Evolutionary conservation across 2,797 vertebrate species (phyloP).

Genomic region (Squalus acanthias): DNA sequence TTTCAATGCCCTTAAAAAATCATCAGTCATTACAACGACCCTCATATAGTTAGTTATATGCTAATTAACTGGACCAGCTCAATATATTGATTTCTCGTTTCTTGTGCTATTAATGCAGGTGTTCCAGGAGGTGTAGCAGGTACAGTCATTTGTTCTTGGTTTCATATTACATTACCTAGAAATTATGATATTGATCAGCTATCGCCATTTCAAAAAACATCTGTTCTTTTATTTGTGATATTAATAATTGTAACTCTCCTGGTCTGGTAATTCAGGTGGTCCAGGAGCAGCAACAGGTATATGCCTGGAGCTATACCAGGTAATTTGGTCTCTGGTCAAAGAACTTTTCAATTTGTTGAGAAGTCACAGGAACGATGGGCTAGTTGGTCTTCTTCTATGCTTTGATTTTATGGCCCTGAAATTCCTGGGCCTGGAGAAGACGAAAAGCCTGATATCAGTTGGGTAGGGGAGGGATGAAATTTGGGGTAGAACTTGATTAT

Average conservation of each 20-base stretch:
- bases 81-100: neutral
- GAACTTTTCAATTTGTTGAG: neutral
- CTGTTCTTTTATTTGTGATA: neutral
- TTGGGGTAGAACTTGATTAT: neutral
- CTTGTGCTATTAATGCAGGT: neutral
- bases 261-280: neutral
- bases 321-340: neutral
- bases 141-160: slow-evolving; percentile 36
- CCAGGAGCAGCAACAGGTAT: neutral
- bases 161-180: neutral
- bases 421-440: neutral
- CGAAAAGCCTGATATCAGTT: neutral
- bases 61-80: neutral
- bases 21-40: neutral
- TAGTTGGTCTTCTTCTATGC: neutral
- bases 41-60: neutral
- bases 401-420: neutral
- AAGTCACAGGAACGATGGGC: neutral
- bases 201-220: neutral
- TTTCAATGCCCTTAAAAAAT: neutral
- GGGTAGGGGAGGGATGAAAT: neutral
- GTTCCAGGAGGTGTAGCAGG: slow-evolving; percentile 43
- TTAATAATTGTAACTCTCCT: neutral
- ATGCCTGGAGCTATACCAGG: neutral
- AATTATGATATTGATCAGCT: neutral